These are phyloP conservation scores for Hippocampus zosterae DNA, from an alignment of 2,113 vertebrate species.

Conservation along the genomic window DNA sequence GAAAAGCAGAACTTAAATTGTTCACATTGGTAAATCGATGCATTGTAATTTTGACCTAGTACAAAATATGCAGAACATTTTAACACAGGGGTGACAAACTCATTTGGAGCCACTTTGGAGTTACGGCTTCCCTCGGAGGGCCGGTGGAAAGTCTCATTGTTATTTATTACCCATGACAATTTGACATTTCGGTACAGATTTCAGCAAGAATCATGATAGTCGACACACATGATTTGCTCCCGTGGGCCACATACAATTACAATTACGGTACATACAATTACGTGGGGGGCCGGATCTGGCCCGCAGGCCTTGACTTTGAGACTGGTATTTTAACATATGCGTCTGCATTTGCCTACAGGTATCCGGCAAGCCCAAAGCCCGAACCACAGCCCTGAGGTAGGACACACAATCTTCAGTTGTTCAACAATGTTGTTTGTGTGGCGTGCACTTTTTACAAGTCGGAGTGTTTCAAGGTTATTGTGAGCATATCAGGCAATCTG, in stretches of 20 bases:
- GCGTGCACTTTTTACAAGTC: not conserved
- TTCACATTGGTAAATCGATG: too few species aligned
- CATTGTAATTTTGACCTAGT: not conserved
- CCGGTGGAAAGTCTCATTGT: too few species aligned
- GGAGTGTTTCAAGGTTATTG: slow-evolving; percentile 27
- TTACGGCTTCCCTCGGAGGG: too few species aligned
- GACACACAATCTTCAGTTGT: slow-evolving; percentile 46
- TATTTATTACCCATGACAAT: too few species aligned
- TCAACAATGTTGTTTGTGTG: not conserved
- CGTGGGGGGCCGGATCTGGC: too few species aligned
- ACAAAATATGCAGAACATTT: not conserved
- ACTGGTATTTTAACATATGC: not conserved
- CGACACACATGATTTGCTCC: too few species aligned
- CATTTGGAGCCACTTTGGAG: too few species aligned
- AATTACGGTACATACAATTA: too few species aligned
- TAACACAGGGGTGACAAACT: not conserved
- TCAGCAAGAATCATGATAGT: too few species aligned
- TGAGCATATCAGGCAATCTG: slow-evolving; percentile 12
- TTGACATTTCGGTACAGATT: too few species aligned
- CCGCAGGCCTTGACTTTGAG: too few species aligned
- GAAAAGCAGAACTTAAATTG: slow-evolving; percentile 21
- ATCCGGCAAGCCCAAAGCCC: slow-evolving; percentile 88
- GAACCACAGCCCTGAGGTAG: slow-evolving; percentile 87
- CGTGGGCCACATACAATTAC: too few species aligned
- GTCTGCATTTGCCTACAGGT: slow-evolving; percentile 77